Evolutionary conservation across 1,140 invertebrate genomes (phyloP), one percentile per base, ranked within the genome.

Genomic region (Probaryconus sp.): DNA sequence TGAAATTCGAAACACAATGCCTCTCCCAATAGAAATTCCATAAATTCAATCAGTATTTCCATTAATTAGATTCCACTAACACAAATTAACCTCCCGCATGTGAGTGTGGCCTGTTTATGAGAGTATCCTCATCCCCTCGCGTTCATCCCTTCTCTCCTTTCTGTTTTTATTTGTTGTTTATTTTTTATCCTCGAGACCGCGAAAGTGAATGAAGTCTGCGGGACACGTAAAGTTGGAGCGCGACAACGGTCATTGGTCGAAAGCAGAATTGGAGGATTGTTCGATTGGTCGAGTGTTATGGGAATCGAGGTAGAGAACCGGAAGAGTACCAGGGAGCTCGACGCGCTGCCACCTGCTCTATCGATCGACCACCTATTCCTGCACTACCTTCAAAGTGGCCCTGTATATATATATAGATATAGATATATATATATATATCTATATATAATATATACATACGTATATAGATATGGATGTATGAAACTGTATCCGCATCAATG

Each of bases 281-380:
- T 77, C 74, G 67, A 80, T 81, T 76, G 78, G 76, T 43, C 63
- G 65, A 74, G 71, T 77, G 80, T 78, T 77, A 78, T 79, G 69
- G 70, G 77, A 78, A 63, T 43, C 71, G 69, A 77, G 76, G 69
- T 50, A 72, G 70, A 77, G 72, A 82, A 77, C 76, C 81, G 81
- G 81, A 83, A 83, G 79, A 79, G 70, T 72, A 79, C 79, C 82
- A 83, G 83, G 81, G 76, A 81, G 76, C 76, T 78, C 79, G 79
- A 81, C 73, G 83, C 83, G 82, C 85, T 82, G 80, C 85, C 83
- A 85, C 83, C 83, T 85, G 83, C 83, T 85, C 79, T 85, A 85
- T 83, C 79, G 83, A 85, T 85, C 82, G 80, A 74, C 79, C 79
- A 82, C 78, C 79, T 82, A 81, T 79, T 74, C 72, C 45, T 67